phyloP scores from a whole-genome alignment of 2,113 vertebrate genomes.

The Neogale vison region DNA sequence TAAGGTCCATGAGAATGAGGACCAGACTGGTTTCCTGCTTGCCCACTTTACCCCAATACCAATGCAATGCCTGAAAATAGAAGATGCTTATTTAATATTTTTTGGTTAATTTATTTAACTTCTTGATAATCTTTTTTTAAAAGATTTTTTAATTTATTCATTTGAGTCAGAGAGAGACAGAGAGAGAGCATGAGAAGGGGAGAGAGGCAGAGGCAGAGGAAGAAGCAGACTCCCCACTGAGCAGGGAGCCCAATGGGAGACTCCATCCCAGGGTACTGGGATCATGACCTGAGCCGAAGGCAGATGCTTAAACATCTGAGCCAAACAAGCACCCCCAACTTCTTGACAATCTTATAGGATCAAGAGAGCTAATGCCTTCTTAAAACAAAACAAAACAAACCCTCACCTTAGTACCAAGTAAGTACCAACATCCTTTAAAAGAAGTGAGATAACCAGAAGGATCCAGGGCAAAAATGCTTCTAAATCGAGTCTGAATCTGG shows the following conservation, averaged over 20 bases:
- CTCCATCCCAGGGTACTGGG: too few species aligned
- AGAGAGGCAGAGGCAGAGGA: background rate
- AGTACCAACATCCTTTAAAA: background rate
- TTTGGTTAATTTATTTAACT: background rate
- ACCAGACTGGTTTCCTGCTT: background rate
- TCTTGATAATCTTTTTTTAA: background rate
- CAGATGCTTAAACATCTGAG: too few species aligned
- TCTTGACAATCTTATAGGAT: background rate
- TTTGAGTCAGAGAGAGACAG: background rate
- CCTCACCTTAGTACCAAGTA: background rate
- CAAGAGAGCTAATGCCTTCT: background rate
- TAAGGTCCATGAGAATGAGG: background rate
- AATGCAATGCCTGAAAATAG: background rate
- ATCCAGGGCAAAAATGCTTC: background rate
- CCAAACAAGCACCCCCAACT: background rate
- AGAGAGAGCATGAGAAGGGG: background rate
- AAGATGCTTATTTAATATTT: background rate
- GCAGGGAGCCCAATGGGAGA: too few species aligned
- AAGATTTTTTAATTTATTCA: background rate
- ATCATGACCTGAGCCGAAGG: too few species aligned
- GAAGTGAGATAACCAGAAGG: background rate
- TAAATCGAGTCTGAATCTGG: background rate
- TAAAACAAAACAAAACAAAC: background rate
- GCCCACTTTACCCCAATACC: background rate
- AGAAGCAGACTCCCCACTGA: too few species aligned